phyloP scores from a whole-genome alignment of 1,140 invertebrate genomes.

The Drosophila repletoides region DNA sequence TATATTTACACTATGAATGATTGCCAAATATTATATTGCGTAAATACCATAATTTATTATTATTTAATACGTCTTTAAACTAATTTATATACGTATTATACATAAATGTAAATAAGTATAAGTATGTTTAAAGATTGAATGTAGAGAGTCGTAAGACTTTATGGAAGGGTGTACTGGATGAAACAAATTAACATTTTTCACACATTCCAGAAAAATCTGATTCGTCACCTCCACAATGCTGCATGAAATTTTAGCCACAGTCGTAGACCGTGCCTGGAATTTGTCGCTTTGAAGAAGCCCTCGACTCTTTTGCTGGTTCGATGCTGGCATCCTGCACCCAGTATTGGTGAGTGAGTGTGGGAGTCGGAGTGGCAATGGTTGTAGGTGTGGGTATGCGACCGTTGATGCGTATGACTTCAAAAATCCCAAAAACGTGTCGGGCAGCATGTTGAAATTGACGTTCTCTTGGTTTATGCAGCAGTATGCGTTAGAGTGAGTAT shows the following conservation, averaged over 20 bases:
- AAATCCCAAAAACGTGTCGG: constrained; percentile 80
- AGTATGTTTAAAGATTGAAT: no score
- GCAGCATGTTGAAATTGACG: constrained; percentile 70
- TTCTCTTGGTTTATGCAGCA: constrained; percentile 27
- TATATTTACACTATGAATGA: no score
- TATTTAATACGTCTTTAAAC: no score
- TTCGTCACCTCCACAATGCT: constrained; percentile 71
- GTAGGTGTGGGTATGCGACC: constrained; percentile 13
- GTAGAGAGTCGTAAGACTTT: background rate
- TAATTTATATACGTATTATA: no score
- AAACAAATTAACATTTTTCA: constrained; percentile 60
- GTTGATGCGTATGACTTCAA: constrained; percentile 77
- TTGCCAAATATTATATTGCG: no score
- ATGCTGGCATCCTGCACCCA: constrained; percentile 22
- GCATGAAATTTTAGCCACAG: constrained; percentile 61
- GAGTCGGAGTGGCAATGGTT: constrained; percentile 6
- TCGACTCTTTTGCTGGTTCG: constrained; percentile 5
- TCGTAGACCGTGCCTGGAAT: constrained; percentile 42
- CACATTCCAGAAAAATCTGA: constrained; percentile 71
- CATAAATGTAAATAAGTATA: no score
- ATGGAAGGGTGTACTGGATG: background rate
- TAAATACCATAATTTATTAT: no score
- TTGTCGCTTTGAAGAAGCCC: constrained; percentile 52
- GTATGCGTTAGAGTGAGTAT: background rate
- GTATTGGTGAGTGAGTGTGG: constrained; percentile 3